Conservation (phyloP, 2,888 invertebrate genomes). For the Pollenia labialis region DNA sequence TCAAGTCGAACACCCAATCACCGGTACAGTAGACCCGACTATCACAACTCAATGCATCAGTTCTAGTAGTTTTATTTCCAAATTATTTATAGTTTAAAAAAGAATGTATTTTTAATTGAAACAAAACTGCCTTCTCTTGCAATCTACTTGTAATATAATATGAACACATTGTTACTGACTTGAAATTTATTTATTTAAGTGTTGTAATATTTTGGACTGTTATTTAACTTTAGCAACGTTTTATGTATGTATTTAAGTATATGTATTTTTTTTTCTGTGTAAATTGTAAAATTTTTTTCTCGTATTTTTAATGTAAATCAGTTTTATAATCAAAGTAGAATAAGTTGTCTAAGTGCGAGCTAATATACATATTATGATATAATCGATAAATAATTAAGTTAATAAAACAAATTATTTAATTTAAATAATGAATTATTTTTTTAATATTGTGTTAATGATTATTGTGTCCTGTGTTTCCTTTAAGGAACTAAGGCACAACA, state of each 20-base stretch:
- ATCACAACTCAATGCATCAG: slow-evolving; percentile 89
- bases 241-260: slow-evolving; percentile 40
- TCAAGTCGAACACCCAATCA: slow-evolving; percentile 88
- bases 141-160: slow-evolving; percentile 26
- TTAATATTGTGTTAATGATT: too few relatives aligned
- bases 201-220: slow-evolving; percentile 64
- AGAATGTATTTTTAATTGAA: neutral
- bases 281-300: slow-evolving; percentile 36
- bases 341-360: slow-evolving; percentile 18
- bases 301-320: slow-evolving; percentile 19
- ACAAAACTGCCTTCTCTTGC: slow-evolving; percentile 58
- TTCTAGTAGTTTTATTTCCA: slow-evolving; percentile 84
- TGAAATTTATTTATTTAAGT: slow-evolving; percentile 40
- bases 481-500: too few relatives aligned
- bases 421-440: too few relatives aligned
- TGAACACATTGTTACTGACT: neutral
- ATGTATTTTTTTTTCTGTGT: slow-evolving; percentile 26
- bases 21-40: slow-evolving; percentile 85
- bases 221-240: slow-evolving; percentile 39
- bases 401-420: slow-evolving; percentile 6
- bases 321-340: slow-evolving; percentile 1
- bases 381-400: slow-evolving; percentile 1
- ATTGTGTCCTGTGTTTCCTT: too few relatives aligned
- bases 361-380: neutral
- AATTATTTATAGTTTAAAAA: slow-evolving; percentile 21